Conservation (phyloP, 2,888 invertebrate species). For the Macrosiphum euphorbiae region DNA sequence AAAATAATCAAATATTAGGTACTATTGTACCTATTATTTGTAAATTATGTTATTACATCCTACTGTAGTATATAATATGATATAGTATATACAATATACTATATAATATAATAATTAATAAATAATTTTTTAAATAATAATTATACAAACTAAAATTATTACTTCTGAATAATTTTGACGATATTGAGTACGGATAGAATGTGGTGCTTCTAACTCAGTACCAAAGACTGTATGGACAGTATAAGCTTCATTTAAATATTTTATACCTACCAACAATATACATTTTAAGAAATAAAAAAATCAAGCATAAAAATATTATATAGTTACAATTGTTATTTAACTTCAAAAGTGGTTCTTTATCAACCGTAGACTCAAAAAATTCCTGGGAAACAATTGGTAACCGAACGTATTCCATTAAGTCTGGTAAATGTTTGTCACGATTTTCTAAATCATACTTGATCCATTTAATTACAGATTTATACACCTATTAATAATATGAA, state of each 20-base stretch:
- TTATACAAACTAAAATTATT: neutral
- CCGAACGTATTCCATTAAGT: neutral
- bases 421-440: neutral
- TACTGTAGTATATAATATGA: no score
- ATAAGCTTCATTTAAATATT: neutral
- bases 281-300: neutral
- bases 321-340: neutral
- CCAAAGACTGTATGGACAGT: neutral
- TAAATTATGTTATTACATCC: no score
- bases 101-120: no score
- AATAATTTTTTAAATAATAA: neutral
- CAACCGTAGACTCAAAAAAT: neutral
- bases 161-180: constrained; percentile 1
- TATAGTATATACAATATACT: no score
- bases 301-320: neutral
- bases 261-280: neutral
- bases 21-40: no score
- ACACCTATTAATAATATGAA: neutral
- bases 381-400: neutral
- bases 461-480: constrained; percentile 5
- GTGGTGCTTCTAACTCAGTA: neutral
- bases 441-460: neutral
- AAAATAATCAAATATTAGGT: no score
- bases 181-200: neutral
- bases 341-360: constrained; percentile 8